These are phyloP conservation scores for Oncopodura yosiiana DNA, from an alignment of 1,140 invertebrate genomes.

Conservation along the genomic window DNA sequence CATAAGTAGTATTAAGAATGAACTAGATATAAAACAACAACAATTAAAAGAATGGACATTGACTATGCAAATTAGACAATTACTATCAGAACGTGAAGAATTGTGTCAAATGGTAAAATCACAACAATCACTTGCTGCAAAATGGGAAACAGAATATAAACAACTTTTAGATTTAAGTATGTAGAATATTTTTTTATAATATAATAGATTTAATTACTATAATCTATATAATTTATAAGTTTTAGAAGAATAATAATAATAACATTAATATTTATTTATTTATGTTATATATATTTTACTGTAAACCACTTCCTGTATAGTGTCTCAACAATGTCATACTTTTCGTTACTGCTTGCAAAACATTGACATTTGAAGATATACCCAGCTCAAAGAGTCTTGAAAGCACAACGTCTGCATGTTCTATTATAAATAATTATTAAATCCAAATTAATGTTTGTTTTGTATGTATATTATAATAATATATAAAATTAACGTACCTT, in stretches of 20 bases:
- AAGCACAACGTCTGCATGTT: conserved; percentile 41
- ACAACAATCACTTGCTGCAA: not conserved
- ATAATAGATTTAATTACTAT: not conserved
- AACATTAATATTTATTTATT: not conserved
- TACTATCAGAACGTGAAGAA: not conserved
- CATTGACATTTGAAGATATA: conserved; percentile 65
- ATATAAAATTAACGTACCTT: conserved; percentile 46
- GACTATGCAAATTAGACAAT: not conserved
- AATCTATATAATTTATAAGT: not conserved
- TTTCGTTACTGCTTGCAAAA: conserved; percentile 64
- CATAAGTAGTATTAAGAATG: too few relatives aligned
- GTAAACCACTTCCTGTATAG: conserved; percentile 5
- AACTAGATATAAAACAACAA: not conserved
- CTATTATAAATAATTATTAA: conserved; percentile 11
- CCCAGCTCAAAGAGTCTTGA: conserved; percentile 72
- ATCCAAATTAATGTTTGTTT: too few relatives aligned
- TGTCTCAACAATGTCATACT: conserved; percentile 60
- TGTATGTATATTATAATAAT: too few relatives aligned
- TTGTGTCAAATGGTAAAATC: not conserved
- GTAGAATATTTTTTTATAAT: not conserved
- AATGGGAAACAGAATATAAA: conserved; percentile 15
- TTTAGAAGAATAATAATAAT: not conserved
- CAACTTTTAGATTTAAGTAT: not conserved
- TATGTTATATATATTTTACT: not conserved
- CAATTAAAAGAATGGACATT: conserved; percentile 2